Conservation (phyloP, 37 sponge, comb jelly and placozoan genomes). For the Bolinopsis microptera region DNA sequence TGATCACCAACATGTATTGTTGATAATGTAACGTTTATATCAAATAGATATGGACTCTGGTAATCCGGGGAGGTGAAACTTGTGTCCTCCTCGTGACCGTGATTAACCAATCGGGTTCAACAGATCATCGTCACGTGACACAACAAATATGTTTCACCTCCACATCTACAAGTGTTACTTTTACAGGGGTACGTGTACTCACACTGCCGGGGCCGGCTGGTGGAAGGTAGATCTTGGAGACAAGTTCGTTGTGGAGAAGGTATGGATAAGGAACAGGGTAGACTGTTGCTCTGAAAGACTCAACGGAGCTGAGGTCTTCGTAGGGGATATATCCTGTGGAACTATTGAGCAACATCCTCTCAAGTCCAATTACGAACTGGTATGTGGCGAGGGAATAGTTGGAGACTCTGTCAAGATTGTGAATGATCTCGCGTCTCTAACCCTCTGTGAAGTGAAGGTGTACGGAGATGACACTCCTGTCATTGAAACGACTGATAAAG, state of each 20-base stretch:
- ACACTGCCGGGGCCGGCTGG: not conserved
- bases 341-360: not conserved
- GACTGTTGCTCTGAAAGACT: not conserved
- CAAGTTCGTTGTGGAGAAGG: not conserved
- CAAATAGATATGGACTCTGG: too few species aligned
- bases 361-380: not conserved
- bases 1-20: too few species aligned
- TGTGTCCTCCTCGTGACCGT: too few species aligned
- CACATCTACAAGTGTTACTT: not conserved
- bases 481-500: not conserved
- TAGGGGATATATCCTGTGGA: not conserved
- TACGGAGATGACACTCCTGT: not conserved
- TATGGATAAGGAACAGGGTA: not conserved
- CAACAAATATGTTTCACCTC: too few species aligned
- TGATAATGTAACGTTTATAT: too few species aligned
- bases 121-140: too few species aligned
- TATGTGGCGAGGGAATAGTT: not conserved
- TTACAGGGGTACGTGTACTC: not conserved
- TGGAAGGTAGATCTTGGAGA: slow-evolving; percentile 2
- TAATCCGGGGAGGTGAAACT: too few species aligned
- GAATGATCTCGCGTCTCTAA: not conserved
- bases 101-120: too few species aligned
- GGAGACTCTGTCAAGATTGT: not conserved
- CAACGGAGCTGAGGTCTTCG: not conserved
- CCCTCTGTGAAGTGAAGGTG: not conserved